Evolutionary conservation across 1,140 invertebrate genomes (phyloP).

Genomic region (Hyphantria cunea): DNA sequence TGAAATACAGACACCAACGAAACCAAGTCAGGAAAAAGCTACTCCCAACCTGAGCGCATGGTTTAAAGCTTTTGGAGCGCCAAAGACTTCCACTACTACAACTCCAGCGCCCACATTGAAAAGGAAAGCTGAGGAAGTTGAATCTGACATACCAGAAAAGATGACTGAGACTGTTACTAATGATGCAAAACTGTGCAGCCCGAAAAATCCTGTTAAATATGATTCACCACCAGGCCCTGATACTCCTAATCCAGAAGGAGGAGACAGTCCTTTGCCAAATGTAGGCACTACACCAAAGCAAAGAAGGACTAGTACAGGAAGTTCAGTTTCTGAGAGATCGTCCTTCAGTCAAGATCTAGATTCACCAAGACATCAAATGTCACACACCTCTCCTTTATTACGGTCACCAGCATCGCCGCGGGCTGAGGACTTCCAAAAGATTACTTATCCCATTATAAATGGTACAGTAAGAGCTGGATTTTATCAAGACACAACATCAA

Average conservation of each 20-base stretch:
- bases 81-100: constrained; percentile 79
- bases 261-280: constrained; percentile 74
- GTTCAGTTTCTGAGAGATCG: constrained; percentile 88
- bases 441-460: constrained; percentile 85
- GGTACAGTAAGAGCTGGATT: constrained; percentile 89
- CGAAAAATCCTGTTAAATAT: constrained; percentile 61
- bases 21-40: constrained; percentile 83
- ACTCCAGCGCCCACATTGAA: constrained; percentile 57
- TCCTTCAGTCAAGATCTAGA: constrained; percentile 89
- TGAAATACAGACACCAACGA: constrained; percentile 57
- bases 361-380: constrained; percentile 85
- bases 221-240: constrained; percentile 63
- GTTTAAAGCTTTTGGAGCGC: constrained; percentile 94
- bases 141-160: constrained; percentile 59
- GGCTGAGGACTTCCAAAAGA: constrained; percentile 83
- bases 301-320: constrained; percentile 86
- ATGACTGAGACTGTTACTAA: constrained; percentile 48
- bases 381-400: constrained; percentile 84
- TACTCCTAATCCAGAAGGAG: constrained; percentile 62
- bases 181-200: constrained; percentile 53
- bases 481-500: constrained; percentile 89
- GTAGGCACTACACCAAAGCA: constrained; percentile 75
- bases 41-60: constrained; percentile 94
- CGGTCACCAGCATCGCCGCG: constrained; percentile 84
- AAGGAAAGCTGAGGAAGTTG: constrained; percentile 72